Evolutionary conservation across 2,113 vertebrate genomes (phyloP).

Genomic region (Elgaria multicarinata): DNA sequence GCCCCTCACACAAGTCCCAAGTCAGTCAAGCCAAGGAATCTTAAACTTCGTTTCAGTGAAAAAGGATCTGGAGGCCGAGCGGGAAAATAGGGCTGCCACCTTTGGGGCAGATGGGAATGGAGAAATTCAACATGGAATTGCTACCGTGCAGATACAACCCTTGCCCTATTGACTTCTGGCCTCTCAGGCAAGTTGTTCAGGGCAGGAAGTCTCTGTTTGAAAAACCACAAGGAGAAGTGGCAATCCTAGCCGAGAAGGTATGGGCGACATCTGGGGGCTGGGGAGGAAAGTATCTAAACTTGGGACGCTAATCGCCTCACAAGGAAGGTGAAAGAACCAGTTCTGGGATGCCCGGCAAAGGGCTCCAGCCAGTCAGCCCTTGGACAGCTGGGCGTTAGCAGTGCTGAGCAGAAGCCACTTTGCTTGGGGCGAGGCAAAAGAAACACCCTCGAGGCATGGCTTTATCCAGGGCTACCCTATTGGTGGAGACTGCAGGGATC

Average conservation of each 20-base stretch:
- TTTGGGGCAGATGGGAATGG: not conserved
- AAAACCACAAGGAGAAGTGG: not conserved
- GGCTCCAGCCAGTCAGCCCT: too few relatives aligned
- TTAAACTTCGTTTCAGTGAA: not conserved
- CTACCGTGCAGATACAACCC: not conserved
- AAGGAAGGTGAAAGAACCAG: not conserved
- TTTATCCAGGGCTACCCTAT: not conserved
- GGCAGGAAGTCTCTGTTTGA: not conserved
- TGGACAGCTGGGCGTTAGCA: not conserved
- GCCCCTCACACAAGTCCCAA: not conserved
- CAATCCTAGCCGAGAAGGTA: not conserved
- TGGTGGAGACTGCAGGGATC: not conserved
- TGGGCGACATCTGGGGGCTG: not conserved
- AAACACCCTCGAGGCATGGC: not conserved
- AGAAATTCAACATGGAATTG: not conserved
- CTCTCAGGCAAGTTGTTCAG: not conserved
- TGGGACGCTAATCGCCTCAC: not conserved
- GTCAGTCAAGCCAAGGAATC: not conserved
- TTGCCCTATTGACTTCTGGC: not conserved
- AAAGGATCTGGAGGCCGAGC: not conserved
- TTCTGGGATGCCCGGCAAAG: not conserved
- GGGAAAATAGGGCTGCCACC: not conserved
- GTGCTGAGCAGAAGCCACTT: not conserved
- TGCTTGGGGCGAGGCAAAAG: not conserved
- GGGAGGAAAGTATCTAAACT: not conserved